These are phyloP conservation scores for Odiellus spinosus DNA, from an alignment of 2,888 invertebrate species.

Conservation along the genomic window DNA sequence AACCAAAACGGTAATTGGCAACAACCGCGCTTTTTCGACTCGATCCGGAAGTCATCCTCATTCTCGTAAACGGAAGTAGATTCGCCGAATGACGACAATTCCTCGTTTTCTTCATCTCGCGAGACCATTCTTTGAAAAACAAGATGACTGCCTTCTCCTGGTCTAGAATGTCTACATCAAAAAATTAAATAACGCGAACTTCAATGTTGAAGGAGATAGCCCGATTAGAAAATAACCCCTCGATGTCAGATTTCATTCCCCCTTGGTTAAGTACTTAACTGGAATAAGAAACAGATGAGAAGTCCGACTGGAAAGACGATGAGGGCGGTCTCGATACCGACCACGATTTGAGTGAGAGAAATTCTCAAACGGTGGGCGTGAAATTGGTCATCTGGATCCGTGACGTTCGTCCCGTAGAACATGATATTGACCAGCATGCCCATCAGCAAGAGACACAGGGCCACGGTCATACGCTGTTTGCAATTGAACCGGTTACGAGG, in stretches of 20 bases:
- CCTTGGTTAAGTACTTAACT: neutral
- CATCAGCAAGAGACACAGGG: slow-evolving; percentile 23
- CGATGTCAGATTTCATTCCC: too few relatives aligned
- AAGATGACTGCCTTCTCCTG: too few relatives aligned
- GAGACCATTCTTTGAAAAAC: too few relatives aligned
- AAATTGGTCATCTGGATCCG: neutral
- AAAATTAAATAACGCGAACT: too few relatives aligned
- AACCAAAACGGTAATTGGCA: neutral
- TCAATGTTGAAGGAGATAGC: too few relatives aligned
- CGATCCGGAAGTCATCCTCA: too few relatives aligned
- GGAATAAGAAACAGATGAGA: neutral
- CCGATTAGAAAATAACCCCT: too few relatives aligned
- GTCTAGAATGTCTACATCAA: too few relatives aligned
- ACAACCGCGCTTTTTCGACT: too few relatives aligned
- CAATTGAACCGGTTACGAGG: slow-evolving; percentile 25
- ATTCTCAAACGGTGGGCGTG: neutral
- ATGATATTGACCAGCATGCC: slow-evolving; percentile 27
- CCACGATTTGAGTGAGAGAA: neutral
- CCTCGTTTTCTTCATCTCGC: too few relatives aligned
- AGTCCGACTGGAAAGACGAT: neutral
- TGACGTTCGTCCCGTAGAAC: slow-evolving; percentile 23
- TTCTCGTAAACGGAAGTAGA: too few relatives aligned
- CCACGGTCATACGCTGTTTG: slow-evolving; percentile 26
- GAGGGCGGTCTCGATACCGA: neutral
- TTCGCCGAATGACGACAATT: too few relatives aligned